Conservation (phyloP, 2,797 vertebrate species). For the Artibeus jamaicensis region DNA sequence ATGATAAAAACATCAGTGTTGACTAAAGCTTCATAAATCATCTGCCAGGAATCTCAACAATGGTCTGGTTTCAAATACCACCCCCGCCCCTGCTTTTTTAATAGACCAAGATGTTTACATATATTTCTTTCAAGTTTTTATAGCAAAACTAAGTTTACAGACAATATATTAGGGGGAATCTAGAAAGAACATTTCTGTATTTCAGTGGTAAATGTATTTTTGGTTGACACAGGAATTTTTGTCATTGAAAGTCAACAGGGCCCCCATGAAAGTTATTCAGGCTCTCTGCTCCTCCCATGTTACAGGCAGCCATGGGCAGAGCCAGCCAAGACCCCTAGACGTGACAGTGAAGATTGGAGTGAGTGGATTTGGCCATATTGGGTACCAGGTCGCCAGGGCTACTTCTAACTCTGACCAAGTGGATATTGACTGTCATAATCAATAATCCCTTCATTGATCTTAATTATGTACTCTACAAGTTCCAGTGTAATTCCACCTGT, state of each 20-base stretch:
- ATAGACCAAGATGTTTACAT: conserved; percentile 28
- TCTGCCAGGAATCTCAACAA: background rate
- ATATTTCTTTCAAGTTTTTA: conserved; percentile 27
- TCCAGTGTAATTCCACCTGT: background rate
- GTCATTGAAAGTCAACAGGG: conserved; percentile 1
- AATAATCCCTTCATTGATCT: background rate
- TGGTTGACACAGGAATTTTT: background rate
- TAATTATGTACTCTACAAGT: background rate
- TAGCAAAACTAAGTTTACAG: background rate
- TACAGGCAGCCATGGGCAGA: background rate
- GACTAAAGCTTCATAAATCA: background rate
- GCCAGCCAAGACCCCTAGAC: background rate
- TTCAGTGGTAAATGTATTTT: conserved; percentile 47
- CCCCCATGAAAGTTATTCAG: conserved; percentile 29
- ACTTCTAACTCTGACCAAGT: background rate
- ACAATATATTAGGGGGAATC: background rate
- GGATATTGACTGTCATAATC: background rate
- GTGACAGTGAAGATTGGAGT: background rate
- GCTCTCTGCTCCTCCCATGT: background rate
- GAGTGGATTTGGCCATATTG: background rate
- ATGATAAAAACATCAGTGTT: background rate
- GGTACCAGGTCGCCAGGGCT: background rate
- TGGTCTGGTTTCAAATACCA: background rate
- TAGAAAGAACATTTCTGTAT: background rate
- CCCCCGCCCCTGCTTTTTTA: background rate